Conservation (phyloP, 2,797 vertebrate species). For the Pantherophis vulpinus region DNA sequence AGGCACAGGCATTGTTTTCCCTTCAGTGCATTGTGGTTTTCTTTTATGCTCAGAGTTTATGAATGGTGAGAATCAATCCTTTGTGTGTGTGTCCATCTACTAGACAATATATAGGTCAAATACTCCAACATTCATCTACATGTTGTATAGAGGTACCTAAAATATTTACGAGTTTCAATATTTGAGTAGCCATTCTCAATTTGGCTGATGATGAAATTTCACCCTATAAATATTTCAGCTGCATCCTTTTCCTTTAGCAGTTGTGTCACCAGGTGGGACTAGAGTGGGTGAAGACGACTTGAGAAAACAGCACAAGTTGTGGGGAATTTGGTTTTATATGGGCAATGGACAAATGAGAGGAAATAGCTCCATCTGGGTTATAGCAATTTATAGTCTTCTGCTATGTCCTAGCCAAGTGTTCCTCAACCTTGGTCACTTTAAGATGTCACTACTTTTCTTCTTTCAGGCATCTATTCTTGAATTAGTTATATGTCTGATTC, state of each 20-base stretch:
- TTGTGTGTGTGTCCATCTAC: background rate
- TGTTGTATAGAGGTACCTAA: background rate
- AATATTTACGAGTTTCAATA: background rate
- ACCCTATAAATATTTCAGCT: background rate
- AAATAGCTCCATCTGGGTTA: background rate
- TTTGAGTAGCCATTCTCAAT: background rate
- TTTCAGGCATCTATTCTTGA: background rate
- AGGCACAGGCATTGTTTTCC: conserved; percentile 16
- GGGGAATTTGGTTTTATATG: background rate
- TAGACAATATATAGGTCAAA: background rate
- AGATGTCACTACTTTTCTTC: background rate
- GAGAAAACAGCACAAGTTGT: background rate
- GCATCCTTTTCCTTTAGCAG: background rate
- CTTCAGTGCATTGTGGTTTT: background rate
- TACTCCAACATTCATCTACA: background rate
- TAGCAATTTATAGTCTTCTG: background rate
- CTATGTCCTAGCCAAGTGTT: background rate
- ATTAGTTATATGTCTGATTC: background rate
- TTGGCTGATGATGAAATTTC: background rate
- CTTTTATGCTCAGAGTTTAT: conserved; percentile 34
- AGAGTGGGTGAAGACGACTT: background rate
- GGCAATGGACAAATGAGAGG: background rate
- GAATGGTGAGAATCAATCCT: background rate
- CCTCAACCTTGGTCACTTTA: background rate
- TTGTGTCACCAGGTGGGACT: background rate